Evolutionary conservation across 2,113 vertebrate species (phyloP).

Genomic region (Cyprinus carpio): DNA sequence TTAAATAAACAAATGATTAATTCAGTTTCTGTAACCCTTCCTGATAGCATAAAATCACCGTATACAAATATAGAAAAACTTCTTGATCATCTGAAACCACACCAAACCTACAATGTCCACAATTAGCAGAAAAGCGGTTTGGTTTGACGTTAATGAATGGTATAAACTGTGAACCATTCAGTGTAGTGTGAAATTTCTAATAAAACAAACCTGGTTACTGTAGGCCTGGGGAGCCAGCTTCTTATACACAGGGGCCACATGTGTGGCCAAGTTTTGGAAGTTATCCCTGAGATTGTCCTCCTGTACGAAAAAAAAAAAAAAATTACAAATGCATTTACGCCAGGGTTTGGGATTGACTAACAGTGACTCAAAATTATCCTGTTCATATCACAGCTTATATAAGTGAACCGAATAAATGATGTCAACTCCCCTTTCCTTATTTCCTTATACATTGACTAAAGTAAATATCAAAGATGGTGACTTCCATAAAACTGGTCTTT

Average conservation of each 20-base stretch:
- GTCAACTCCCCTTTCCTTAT: too few relatives aligned
- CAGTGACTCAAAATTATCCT: background rate
- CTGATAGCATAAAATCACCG: background rate
- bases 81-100: background rate
- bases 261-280: conserved; percentile 91
- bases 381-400: background rate
- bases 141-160: background rate
- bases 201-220: conserved; percentile 88
- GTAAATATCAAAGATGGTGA: too few relatives aligned
- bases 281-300: conserved; percentile 92
- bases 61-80: background rate
- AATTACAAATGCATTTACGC: background rate
- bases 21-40: background rate
- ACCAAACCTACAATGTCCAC: background rate
- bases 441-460: too few relatives aligned
- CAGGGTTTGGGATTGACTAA: background rate
- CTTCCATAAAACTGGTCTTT: too few relatives aligned
- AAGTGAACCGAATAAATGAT: too few relatives aligned
- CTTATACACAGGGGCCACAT: conserved; percentile 92
- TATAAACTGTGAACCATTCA: background rate
- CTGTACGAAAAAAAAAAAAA: conserved; percentile 65
- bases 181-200: background rate
- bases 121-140: background rate
- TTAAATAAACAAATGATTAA: background rate
- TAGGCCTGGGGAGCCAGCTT: conserved; percentile 91